A percentile compares a stretch with the other conserved stretches of the same genome.
Evolutionary conservation across 2,797 vertebrate species (phyloP).

Genomic region (Oreochromis mossambicus): DNA sequence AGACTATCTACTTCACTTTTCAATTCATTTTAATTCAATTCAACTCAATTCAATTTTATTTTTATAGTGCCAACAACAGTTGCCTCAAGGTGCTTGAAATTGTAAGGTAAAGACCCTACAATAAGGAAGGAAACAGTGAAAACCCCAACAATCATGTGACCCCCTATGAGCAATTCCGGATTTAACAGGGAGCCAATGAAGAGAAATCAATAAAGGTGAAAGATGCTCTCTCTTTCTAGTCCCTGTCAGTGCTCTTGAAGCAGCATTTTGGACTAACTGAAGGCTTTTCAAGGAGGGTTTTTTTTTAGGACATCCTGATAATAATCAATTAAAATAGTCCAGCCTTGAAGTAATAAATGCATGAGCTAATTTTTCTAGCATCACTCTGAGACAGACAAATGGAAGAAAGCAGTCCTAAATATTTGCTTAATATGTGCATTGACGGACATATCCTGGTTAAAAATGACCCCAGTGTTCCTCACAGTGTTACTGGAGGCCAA

Average conservation of each 20-base stretch:
- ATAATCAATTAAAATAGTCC: neutral
- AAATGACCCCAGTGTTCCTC: neutral
- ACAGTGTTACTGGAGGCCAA: neutral
- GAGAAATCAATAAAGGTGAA: neutral
- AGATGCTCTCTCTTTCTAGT: neutral
- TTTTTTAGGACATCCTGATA: neutral
- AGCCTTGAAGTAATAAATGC: neutral
- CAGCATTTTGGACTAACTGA: neutral
- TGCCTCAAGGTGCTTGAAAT: neutral
- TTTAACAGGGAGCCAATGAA: neutral
- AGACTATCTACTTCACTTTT: neutral
- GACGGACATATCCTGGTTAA: neutral
- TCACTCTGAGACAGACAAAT: neutral
- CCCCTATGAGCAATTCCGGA: neutral
- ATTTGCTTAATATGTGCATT: neutral
- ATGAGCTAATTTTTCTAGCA: neutral
- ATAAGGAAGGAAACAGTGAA: neutral
- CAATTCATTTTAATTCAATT: neutral
- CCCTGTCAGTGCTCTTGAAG: neutral
- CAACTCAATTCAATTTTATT: neutral
- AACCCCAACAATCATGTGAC: neutral
- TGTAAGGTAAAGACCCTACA: neutral
- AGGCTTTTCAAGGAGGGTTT: neutral
- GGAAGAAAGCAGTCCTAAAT: neutral
- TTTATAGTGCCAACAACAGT: neutral